Evolutionary conservation across 1,140 invertebrate species (phyloP), one percentile per base, ranked within the genome.

Genomic region (Lethrus apterus): DNA sequence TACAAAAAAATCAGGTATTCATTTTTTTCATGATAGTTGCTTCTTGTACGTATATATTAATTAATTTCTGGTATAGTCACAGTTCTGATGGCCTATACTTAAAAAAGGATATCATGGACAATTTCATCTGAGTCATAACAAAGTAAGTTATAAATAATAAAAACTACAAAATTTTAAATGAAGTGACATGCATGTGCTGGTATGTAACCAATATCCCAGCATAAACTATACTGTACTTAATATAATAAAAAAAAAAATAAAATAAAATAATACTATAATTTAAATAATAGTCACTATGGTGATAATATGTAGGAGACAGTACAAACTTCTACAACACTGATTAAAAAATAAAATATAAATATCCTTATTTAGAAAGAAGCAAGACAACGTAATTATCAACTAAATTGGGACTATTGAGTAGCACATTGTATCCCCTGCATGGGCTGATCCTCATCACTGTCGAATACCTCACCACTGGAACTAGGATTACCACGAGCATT

Each of bases 371-470:
- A 64, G 60, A 64, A 64, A 62, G 60, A 52, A 59, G 58, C 57
- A 60, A 52, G 52, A 48, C 56, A 63, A 57, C 53, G 17, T 29
- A 52, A 44, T 10, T 52, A 38, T 47, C 45, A 50, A 38, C 26
- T 38, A 47, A 54, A 50, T 47, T 33, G 40, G 21, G 29, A 50
- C 68, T 64, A 70, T 69, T 84, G 82, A 59, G 81, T 79, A 50
- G 80, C 78, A 69, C 83, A 86, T 61, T 81, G 80, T 42, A 84
- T 71, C 41, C 77, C 75, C 57, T 72, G 70, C 57, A 68, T 68
- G 43, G 71, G 69, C 44, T 80, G 75, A 18, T 83, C 81, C 50
- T 86, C 81, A 46, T 81, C 78, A 61, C 75, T 77, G 33, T 75
- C 76, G 64, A 84, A 82, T 0, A 79, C 80, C 56, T 83, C 79